Evolutionary conservation across 2,888 invertebrate species (phyloP).

Genomic region (Drosophila cyrtoloma): DNA sequence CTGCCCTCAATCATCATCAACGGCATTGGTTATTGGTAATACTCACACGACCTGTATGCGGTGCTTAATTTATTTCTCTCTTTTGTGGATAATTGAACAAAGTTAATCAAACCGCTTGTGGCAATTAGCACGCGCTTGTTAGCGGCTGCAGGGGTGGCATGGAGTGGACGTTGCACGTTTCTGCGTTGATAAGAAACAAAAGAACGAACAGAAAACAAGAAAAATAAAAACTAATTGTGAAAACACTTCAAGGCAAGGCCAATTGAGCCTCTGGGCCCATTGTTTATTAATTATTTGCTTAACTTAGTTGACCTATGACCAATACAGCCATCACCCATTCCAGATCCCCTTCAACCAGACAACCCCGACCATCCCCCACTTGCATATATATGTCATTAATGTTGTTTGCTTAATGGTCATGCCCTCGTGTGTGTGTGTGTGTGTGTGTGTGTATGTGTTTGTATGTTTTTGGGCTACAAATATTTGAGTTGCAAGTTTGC

Average conservation of each 20-base stretch:
- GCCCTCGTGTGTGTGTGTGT: conserved; percentile 5
- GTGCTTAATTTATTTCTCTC: not conserved
- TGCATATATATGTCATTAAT: conserved; percentile 15
- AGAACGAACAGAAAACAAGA: conserved; percentile 19
- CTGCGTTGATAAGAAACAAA: conserved; percentile 18
- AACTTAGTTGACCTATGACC: conserved; percentile 30
- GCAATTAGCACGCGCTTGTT: conserved; percentile 36
- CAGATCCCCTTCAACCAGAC: not conserved
- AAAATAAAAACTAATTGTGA: not conserved
- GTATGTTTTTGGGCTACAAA: conserved; percentile 20
- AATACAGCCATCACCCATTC: conserved; percentile 1
- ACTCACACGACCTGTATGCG: conserved; percentile 26
- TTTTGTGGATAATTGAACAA: conserved; percentile 53
- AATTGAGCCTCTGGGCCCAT: conserved; percentile 37
- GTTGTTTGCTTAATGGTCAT: conserved; percentile 35
- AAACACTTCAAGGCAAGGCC: conserved; percentile 69
- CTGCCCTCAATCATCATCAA: not conserved
- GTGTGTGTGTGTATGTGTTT: not conserved
- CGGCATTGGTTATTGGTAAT: conserved; percentile 13
- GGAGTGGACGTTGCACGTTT: conserved; percentile 4
- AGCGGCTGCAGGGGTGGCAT: not conserved
- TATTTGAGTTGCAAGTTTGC: conserved; percentile 45
- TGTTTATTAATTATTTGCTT: conserved; percentile 76
- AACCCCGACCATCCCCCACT: no score
- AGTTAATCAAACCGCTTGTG: conserved; percentile 21